Evolutionary conservation across 2,888 invertebrate genomes (phyloP), one percentile per base, ranked within the genome.

Genomic region (Apamea epomidion): DNA sequence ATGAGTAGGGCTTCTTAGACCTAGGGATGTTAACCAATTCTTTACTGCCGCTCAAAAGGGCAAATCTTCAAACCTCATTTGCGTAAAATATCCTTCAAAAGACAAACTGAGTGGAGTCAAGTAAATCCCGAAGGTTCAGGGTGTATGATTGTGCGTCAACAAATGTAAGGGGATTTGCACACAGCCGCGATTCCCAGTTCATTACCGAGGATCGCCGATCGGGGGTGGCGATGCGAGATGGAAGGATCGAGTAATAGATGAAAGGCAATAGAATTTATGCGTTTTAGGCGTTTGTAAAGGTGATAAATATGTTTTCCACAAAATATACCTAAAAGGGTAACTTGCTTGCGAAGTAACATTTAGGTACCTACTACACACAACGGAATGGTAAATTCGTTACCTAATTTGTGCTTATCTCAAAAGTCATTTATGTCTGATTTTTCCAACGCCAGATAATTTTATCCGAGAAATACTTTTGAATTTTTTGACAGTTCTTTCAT

Each of bases 111-210:
- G 37, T 37, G 37, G 10, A 67, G 45, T 75, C n/a, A 48, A 76
- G 37, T 80, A 70, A 85, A 77, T 83, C 71, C 65, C 58, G 48
- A 69, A 76, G 67, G 74, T 79, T 84, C 74, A 73, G 45, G 82
- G 69, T 82, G 83, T 86, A 87, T 87, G 88, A 90, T 88, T 90
- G 86, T 80, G 91, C 25, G 86, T 93, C 92, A 94, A 92, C 90
- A 92, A 87, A 81, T 89, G 89, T 90, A 90, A 91, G 89, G 90
- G 92, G 94, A 93, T 93, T 91, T 90, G 79, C 86, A 84, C 86
- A 87, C 85, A 83, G 88, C 85, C 87, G 76, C 82, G 87, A 87
- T 86, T 81, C 80, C 69, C 72, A 92, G 93, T 93, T 95, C 93
- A 93, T 95, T 89, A 90, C 74, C 62, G 78, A 81, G 85, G 82